Evolutionary conservation across 2,888 invertebrate genomes (phyloP), one percentile per base, ranked within the genome.

Genomic region (Synergus itoensis): DNA sequence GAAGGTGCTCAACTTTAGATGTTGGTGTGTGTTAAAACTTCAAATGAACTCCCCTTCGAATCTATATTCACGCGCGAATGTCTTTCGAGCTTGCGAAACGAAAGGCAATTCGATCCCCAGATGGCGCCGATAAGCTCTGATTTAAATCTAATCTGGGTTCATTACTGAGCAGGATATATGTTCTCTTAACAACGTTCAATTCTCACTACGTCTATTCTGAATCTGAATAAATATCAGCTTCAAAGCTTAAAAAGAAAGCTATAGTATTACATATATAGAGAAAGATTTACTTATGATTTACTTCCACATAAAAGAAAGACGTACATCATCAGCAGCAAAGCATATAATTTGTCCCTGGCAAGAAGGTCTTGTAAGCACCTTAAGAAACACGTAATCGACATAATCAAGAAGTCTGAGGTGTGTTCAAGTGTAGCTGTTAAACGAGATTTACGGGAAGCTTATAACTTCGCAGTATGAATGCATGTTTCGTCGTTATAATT

Each of bases 11-110:
- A 65, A 43, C 78, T 36, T 43, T 65, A 11, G 67, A 45, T 43
- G 67, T 21, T 43, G 14, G 73, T 36, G 36, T 73, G 11, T 5
- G 53, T 73, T 73, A 28, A 73, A 73, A 73, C 73, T 73, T 73
- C 53, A 73, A 73, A 53, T 73, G 53, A 48, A 53, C 73, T 36
- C 73, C 40, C 73, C 73, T 73, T 73, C 73, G 73, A 36, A 53
- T 73, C 45, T 69, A 16, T 69, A 69, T 45, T 14, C 45, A 53
- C 53, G 53, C 53, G 53, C 53, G n/a, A 73, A 53, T 73, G 73
- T 53, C 73, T 73, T 73, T 73, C n/a, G 53, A 36, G 53, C 65
- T 65, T 65, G 65, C 65, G 40, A 65, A 65, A 65, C 11, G 69
- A 28, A 48, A 69, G 45, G 48, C 69, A 69, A 69, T 69, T 45